Percentiles rank a stretch among this genome's conserved stretches.
phyloP scores from a whole-genome alignment of 2,888 invertebrate species.

The Pherbina coryleti region DNA sequence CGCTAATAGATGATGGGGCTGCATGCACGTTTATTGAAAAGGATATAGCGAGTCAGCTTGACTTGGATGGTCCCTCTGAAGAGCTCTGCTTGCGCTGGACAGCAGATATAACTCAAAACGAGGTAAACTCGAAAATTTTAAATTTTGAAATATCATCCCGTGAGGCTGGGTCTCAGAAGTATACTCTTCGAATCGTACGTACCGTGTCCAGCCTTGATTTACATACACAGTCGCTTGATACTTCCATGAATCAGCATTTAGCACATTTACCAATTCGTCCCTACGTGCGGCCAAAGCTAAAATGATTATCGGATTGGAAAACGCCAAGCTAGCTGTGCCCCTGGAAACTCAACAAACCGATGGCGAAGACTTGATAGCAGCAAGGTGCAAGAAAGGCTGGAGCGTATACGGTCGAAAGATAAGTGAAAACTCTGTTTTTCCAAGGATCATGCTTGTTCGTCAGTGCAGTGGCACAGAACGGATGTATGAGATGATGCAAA shows the following conservation, averaged over 20 bases:
- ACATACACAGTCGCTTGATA: too few species aligned
- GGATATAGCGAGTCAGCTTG: constrained; percentile 33
- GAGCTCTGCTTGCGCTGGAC: constrained; percentile 46
- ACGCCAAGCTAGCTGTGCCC: too few species aligned
- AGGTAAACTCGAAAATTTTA: constrained; percentile 39
- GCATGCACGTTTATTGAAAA: constrained; percentile 37
- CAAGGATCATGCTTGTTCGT: constrained; percentile 31
- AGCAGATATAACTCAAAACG: constrained; percentile 45
- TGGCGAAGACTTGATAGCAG: constrained; percentile 28
- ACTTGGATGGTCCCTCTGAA: constrained; percentile 32
- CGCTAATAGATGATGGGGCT: constrained; percentile 45
- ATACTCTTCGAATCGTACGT: constrained; percentile 42
- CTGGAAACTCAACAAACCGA: too few species aligned
- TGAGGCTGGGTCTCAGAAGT: too few species aligned
- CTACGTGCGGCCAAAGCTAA: too few species aligned
- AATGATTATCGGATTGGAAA: too few species aligned
- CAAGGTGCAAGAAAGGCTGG: constrained; percentile 40
- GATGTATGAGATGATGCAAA: not conserved
- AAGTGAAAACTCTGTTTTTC: not conserved
- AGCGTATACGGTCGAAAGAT: not conserved
- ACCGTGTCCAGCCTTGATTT: constrained; percentile 27
- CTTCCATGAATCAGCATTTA: too few species aligned
- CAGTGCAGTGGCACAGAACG: constrained; percentile 7
- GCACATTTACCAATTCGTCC: too few species aligned
- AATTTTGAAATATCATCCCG: constrained; percentile 29